Conservation (phyloP, 2,113 vertebrate genomes). For the Tachycineta bicolor region DNA sequence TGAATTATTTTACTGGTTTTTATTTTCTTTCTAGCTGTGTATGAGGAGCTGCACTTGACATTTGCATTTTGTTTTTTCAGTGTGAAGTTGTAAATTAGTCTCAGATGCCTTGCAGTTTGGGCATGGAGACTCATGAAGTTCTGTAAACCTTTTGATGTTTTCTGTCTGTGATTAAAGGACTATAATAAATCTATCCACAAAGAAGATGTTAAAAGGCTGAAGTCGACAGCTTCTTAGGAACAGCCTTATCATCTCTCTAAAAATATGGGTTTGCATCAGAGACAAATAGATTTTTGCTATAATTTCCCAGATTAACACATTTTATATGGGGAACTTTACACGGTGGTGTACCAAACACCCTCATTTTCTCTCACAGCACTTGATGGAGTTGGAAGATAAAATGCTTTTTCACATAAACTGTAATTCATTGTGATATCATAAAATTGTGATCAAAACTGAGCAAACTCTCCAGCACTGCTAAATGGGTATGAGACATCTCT, state of each 20-base stretch:
- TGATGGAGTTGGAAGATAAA: neutral
- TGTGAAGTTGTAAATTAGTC: conserved; percentile 22
- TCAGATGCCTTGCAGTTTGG: neutral
- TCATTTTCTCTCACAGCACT: neutral
- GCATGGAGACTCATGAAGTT: conserved; percentile 4
- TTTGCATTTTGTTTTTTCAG: conserved; percentile 5
- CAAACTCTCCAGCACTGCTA: neutral
- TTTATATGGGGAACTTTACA: neutral
- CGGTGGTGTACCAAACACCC: rapidly evolving
- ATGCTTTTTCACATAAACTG: neutral
- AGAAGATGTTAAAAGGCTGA: neutral
- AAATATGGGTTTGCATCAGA: neutral
- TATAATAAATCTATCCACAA: neutral
- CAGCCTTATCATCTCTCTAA: neutral
- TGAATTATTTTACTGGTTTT: neutral
- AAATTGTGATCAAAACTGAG: neutral
- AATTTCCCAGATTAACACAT: neutral
- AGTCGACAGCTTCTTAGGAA: neutral
- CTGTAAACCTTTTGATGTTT: conserved; percentile 13
- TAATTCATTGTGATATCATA: neutral
- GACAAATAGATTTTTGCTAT: neutral
- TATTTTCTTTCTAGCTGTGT: neutral
- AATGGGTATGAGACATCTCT: neutral
- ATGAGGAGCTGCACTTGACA: neutral
- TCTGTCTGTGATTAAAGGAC: neutral